phyloP scores from a whole-genome alignment of 2,888 invertebrate genomes.

The Baccha elongata region DNA sequence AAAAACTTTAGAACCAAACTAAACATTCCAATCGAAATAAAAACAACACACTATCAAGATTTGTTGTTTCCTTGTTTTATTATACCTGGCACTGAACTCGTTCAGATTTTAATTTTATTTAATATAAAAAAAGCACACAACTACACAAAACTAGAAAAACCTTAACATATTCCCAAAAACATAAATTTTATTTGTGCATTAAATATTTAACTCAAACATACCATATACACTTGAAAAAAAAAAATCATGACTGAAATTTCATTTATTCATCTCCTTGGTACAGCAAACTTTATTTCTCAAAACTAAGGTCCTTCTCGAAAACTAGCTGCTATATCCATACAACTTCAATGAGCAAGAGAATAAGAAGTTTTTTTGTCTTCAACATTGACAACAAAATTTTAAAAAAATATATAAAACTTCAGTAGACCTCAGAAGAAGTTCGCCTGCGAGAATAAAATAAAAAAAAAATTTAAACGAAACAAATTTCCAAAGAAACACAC shows the following conservation, averaged over 20 bases:
- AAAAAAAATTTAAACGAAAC: constrained; percentile 9
- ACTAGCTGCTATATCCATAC: constrained; percentile 48
- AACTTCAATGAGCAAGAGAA: constrained; percentile 33
- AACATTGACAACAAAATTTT: constrained; percentile 16
- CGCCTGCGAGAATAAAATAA: constrained; percentile 31
- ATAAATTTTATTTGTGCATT: constrained; percentile 23
- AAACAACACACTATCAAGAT: no score
- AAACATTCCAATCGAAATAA: no score
- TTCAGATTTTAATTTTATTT: background rate
- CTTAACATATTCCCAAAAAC: background rate
- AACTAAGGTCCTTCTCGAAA: constrained; percentile 57
- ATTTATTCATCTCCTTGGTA: constrained; percentile 71
- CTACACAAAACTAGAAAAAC: constrained; percentile 13
- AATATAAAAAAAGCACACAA: background rate
- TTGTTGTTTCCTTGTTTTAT: no score
- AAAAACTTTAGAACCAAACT: no score
- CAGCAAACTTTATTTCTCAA: constrained; percentile 52
- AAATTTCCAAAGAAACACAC: constrained; percentile 26
- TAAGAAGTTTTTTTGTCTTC: constrained; percentile 45
- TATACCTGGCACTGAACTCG: constrained; percentile 7
- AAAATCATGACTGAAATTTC: constrained; percentile 54
- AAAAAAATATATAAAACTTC: background rate
- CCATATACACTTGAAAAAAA: constrained; percentile 2
- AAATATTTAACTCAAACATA: constrained; percentile 26
- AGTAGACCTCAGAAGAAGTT: constrained; percentile 51